Evolutionary conservation across 2,113 vertebrate genomes (phyloP).

Genomic region (Ptychochromis oligacanthus): DNA sequence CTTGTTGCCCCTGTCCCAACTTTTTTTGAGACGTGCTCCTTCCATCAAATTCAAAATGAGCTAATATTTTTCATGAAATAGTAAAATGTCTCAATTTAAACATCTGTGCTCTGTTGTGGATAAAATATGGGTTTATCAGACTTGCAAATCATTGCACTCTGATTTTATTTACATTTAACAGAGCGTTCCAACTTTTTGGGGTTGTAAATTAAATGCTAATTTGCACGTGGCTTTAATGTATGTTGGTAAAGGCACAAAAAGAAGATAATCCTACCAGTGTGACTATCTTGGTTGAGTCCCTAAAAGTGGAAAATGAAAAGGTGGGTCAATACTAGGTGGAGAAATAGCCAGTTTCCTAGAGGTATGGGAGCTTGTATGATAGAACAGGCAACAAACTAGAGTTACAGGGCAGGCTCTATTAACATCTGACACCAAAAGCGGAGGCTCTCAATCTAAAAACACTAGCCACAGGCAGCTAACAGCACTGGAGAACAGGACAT

Average conservation of each 20-base stretch:
- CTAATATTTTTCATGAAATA: no score
- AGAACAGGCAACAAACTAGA: no score
- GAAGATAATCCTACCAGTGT: background rate
- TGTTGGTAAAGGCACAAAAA: background rate
- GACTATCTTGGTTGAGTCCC: background rate
- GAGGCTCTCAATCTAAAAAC: background rate
- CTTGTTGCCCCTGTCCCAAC: no score
- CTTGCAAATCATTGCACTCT: no score
- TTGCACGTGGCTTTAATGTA: background rate
- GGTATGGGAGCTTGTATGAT: background rate
- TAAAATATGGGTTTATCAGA: no score
- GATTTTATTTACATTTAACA: no score
- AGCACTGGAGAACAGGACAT: background rate
- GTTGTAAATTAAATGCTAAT: slow-evolving; percentile 8
- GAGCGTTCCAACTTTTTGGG: no score
- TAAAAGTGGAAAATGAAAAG: background rate
- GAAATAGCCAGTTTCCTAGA: background rate
- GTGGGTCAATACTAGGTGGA: background rate
- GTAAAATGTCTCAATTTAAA: no score
- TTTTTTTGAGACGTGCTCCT: no score
- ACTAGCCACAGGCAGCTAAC: background rate
- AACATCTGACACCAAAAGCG: background rate
- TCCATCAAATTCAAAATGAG: no score
- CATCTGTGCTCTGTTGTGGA: no score
- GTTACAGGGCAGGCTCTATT: background rate